phyloP scores from a whole-genome alignment of 1,140 invertebrate species.

The Drosophila sucinea region DNA sequence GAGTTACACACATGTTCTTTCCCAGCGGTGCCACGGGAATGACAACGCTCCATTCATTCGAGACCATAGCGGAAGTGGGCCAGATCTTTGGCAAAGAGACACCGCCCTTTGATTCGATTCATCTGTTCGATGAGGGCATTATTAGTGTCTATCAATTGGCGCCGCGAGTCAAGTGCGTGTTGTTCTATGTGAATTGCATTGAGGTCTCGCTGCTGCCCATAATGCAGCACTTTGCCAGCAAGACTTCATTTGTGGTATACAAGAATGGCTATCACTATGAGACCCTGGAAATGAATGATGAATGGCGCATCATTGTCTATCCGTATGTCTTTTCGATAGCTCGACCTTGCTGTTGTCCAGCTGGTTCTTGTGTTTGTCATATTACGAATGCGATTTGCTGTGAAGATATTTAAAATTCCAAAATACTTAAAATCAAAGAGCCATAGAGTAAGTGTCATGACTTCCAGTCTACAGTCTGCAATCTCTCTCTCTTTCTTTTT shows the following conservation, averaged over 20 bases:
- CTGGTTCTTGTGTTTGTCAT: constrained; percentile 38
- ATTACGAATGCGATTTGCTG: constrained; percentile 28
- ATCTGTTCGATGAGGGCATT: constrained; percentile 57
- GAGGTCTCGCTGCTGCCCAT: constrained; percentile 56
- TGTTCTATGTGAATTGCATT: constrained; percentile 62
- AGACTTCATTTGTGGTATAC: constrained; percentile 22
- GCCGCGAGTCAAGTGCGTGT: constrained; percentile 14
- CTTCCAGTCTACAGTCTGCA: constrained; percentile 22
- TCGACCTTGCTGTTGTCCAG: constrained; percentile 38
- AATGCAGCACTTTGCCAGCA: constrained; percentile 25
- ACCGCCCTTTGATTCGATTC: constrained; percentile 37
- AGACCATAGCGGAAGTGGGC: constrained; percentile 21
- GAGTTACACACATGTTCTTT: constrained; percentile 51
- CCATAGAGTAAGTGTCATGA: constrained; percentile 8
- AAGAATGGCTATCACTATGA: constrained; percentile 59
- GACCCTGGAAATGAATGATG: constrained; percentile 10
- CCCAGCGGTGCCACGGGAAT: constrained; percentile 48
- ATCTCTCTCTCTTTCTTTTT: not conserved
- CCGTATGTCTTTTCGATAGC: constrained; percentile 33
- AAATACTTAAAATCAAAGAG: not conserved
- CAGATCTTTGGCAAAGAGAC: constrained; percentile 28
- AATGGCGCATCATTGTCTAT: constrained; percentile 62
- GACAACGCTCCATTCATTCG: constrained; percentile 48
- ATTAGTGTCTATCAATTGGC: constrained; percentile 40
- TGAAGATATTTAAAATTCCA: constrained; percentile 22